Percentiles rank a stretch among this genome's conserved stretches.
Conservation (phyloP, 53 echinoderm and acorn worm genomes). For the Paracentrotus lividus region DNA sequence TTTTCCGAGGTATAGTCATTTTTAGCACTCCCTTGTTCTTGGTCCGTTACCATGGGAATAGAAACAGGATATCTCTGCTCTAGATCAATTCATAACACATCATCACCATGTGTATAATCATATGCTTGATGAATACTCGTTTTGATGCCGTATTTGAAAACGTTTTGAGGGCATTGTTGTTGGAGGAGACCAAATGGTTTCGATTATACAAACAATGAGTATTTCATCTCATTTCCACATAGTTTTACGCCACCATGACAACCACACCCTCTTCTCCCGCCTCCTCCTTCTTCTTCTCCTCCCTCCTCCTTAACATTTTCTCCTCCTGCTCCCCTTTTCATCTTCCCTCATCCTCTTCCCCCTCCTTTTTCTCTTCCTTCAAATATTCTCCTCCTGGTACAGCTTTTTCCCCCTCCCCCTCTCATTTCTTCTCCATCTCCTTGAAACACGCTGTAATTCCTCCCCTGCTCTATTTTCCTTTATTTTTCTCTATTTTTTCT, state of each 20-base stretch:
- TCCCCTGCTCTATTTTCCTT: too few relatives aligned
- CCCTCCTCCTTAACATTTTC: background rate
- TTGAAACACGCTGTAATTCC: too few relatives aligned
- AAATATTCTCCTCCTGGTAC: too few relatives aligned
- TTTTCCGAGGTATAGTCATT: background rate
- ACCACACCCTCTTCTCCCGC: too few relatives aligned
- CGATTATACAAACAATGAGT: background rate
- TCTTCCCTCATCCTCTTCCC: too few relatives aligned
- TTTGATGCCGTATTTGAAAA: background rate
- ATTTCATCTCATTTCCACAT: too few relatives aligned
- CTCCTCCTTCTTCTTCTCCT: background rate
- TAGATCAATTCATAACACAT: conserved; percentile 50
- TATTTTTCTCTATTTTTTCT: too few relatives aligned
- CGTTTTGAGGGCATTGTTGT: background rate
- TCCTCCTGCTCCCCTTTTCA: background rate
- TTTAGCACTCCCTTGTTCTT: conserved; percentile 55
- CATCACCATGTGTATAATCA: conserved; percentile 44
- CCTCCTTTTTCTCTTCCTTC: too few relatives aligned
- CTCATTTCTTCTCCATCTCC: too few relatives aligned
- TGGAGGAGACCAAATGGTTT: background rate
- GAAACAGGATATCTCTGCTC: conserved; percentile 39
- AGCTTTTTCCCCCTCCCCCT: too few relatives aligned
- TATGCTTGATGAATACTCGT: background rate
- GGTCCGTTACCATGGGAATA: conserved; percentile 14
- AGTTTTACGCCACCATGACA: background rate